Conservation (phyloP, 2,113 vertebrate species). For the Sinocyclocheilus anshuiensis region DNA sequence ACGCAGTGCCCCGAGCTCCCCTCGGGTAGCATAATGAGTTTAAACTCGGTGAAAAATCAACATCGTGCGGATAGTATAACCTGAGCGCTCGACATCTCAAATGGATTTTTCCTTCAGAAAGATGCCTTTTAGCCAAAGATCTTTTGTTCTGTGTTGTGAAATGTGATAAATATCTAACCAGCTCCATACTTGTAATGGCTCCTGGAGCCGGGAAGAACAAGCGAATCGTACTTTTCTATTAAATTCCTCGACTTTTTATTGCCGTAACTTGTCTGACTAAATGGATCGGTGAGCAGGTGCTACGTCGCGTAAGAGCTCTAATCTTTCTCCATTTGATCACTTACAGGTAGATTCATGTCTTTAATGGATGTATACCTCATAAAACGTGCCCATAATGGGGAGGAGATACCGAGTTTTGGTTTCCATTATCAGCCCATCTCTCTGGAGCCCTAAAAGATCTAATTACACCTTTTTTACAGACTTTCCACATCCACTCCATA, state of each 20-base stretch:
- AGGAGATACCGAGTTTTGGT: constrained; percentile 49
- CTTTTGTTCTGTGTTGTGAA: constrained; percentile 57
- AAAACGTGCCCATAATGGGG: constrained; percentile 42
- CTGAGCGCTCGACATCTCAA: constrained; percentile 56
- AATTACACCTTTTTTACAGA: constrained; percentile 52
- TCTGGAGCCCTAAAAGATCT: constrained; percentile 41
- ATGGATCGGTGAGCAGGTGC: constrained; percentile 52
- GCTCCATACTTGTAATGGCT: constrained; percentile 61
- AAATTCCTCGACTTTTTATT: constrained; percentile 59
- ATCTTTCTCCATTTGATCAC: constrained; percentile 49
- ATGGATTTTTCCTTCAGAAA: constrained; percentile 60
- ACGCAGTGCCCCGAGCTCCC: constrained; percentile 36
- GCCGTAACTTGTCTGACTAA: constrained; percentile 57
- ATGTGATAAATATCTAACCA: constrained; percentile 65
- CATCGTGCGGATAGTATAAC: constrained; percentile 51
- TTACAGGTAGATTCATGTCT: constrained; percentile 53
- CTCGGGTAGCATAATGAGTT: constrained; percentile 54
- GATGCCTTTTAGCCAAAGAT: constrained; percentile 59
- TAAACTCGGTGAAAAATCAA: constrained; percentile 54
- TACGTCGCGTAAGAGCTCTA: constrained; percentile 52
- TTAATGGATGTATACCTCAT: constrained; percentile 56
- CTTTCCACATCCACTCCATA: constrained; percentile 50
- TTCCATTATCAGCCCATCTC: constrained; percentile 42
- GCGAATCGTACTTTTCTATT: constrained; percentile 55
- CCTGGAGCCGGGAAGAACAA: constrained; percentile 50